Evolutionary conservation across 2,888 invertebrate genomes (phyloP).

Genomic region (Pammene fasciana): DNA sequence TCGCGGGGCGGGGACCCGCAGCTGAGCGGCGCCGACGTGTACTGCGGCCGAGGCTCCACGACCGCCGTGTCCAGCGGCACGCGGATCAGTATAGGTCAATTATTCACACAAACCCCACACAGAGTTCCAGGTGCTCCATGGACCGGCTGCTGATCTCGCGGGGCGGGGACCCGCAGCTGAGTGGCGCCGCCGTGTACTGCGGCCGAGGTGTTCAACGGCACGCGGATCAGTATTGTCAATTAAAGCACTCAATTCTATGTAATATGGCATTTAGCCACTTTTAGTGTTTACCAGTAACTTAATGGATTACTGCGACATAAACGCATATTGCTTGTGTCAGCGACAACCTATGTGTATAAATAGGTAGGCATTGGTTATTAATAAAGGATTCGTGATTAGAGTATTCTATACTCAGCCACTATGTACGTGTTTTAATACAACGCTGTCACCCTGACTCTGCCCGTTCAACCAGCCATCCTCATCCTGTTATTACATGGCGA

Average conservation of each 20-base stretch:
- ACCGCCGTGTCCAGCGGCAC: conserved; percentile 51
- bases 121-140: conserved; percentile 72
- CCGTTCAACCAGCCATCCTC: too few species aligned
- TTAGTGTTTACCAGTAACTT: too few species aligned
- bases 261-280: too few species aligned
- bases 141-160: conserved; percentile 80
- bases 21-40: conserved; percentile 71
- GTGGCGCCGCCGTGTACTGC: conserved; percentile 79
- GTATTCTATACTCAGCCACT: too few species aligned
- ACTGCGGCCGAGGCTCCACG: conserved; percentile 79
- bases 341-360: too few species aligned
- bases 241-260: neutral
- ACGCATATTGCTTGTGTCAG: too few species aligned
- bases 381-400: too few species aligned
- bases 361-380: too few species aligned
- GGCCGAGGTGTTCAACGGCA: conserved; percentile 69
- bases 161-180: conserved; percentile 71
- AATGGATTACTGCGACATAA: too few species aligned
- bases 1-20: conserved; percentile 76
- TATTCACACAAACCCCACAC: neutral
- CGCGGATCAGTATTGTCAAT: conserved; percentile 48
- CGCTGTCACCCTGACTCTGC: too few species aligned
- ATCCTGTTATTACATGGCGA: too few species aligned
- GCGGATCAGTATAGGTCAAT: conserved; percentile 55
- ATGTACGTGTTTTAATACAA: too few species aligned